phyloP scores from a whole-genome alignment of 2,888 invertebrate species.

The Oxyscelio sp. region DNA sequence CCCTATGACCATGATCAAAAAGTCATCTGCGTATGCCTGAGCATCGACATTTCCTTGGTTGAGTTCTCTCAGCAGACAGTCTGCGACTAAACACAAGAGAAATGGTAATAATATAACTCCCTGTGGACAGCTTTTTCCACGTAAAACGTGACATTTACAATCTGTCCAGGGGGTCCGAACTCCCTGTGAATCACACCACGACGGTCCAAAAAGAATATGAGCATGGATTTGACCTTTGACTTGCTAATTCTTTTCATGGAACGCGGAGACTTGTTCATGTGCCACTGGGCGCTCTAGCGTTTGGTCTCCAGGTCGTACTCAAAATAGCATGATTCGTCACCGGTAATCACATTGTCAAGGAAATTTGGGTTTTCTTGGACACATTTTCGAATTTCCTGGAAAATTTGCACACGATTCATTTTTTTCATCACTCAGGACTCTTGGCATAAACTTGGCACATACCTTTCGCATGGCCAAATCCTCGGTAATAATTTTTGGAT shows the following conservation, averaged over 20 bases:
- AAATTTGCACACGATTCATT: slow-evolving; percentile 23
- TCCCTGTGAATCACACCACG: not conserved
- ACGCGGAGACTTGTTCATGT: slow-evolving; percentile 34
- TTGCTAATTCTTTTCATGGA: slow-evolving; percentile 68
- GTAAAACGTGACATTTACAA: slow-evolving; percentile 51
- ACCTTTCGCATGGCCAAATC: slow-evolving; percentile 74
- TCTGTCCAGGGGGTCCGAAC: slow-evolving; percentile 1
- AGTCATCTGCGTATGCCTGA: too few relatives aligned
- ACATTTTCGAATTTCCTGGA: slow-evolving; percentile 40
- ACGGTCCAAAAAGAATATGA: slow-evolving; percentile 69
- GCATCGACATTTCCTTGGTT: too few relatives aligned
- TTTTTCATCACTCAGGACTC: slow-evolving; percentile 72
- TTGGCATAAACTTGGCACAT: slow-evolving; percentile 34
- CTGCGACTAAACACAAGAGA: too few relatives aligned
- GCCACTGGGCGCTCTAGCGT: slow-evolving; percentile 63
- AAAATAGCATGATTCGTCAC: slow-evolving; percentile 69
- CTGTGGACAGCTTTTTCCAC: too few relatives aligned
- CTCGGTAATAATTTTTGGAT: slow-evolving; percentile 62
- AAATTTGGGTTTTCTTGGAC: slow-evolving; percentile 27
- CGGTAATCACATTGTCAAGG: slow-evolving; percentile 55
- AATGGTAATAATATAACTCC: too few relatives aligned
- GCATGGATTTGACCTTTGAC: slow-evolving; percentile 67
- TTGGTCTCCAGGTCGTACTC: slow-evolving; percentile 69
- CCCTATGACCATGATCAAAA: too few relatives aligned
- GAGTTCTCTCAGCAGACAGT: too few relatives aligned